Conservation (phyloP, 2,888 invertebrate genomes). For the Andricus curvator region DNA sequence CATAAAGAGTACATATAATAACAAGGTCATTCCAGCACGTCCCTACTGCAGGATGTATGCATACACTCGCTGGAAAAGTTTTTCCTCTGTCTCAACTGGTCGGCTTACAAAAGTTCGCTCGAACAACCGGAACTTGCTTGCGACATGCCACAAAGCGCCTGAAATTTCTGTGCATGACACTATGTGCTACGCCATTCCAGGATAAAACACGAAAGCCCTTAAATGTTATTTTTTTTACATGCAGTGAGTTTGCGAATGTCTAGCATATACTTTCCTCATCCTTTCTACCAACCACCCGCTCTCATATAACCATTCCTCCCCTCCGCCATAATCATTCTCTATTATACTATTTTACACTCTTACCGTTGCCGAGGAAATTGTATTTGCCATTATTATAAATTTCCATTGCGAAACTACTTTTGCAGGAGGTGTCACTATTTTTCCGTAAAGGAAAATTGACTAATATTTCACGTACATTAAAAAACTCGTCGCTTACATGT, state of each 20-base stretch:
- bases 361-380: no score
- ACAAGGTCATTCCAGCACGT: neutral
- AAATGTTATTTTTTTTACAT: neutral
- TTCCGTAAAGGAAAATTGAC: no score
- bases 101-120: conserved; percentile 5
- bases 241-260: neutral
- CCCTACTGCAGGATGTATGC: neutral
- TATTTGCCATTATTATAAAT: no score
- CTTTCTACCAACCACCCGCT: no score
- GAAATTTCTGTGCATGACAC: conserved; percentile 1
- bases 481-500: no score
- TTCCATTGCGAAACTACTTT: no score
- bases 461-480: no score
- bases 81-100: conserved; percentile 1
- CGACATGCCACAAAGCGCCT: neutral
- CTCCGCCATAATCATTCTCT: no score
- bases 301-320: no score
- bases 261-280: neutral
- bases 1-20: neutral
- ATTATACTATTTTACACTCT: no score
- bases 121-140: conserved; percentile 8
- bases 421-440: no score
- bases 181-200: neutral
- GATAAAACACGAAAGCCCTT: neutral
- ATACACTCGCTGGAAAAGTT: neutral